Evolutionary conservation across 2,888 invertebrate genomes (phyloP), one percentile per base, ranked within the genome.

Genomic region (Aspidapion aeneum): DNA sequence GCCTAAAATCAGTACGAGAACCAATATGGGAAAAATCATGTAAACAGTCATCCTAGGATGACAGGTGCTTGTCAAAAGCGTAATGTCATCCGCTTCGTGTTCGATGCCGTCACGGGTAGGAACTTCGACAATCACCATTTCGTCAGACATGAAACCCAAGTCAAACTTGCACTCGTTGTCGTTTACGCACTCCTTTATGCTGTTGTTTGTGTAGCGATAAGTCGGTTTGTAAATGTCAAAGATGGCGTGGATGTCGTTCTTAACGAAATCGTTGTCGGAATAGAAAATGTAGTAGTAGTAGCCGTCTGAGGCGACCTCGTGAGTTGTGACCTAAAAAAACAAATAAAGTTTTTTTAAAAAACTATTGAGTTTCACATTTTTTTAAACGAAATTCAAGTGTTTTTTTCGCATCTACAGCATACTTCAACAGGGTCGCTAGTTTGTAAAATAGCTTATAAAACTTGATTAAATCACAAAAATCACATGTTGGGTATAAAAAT

Each of bases 261-360:
- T 85, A 9, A 90, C 87, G 70, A 88, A 82, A 77, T 92, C 93
- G 80, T 93, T 93, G 76, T 94, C 92, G 72, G 91, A 93, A 75
- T 93, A 93, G 79, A 94, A 93, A 70, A 94, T 92, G 73, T 93
- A 94, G 79, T 94, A 94, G 77, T 93, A 94, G 79, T 93, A 93
- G 5, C 93, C 93, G 75, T 92, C 90, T 58, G 86, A 82, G 49
- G 84, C 81, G 20, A 93, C 89, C 69, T 90, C 86, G 72, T 93
- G 91, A 63, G 84, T 85, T 0, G 86, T 84, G n/a, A 56, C 22
- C 61, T 61, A 21, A 35, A 61, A 61, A 35, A 52, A 52, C 3
- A 17, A 52, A 48, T n/a, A n/a, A n/a, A n/a, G n/a, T n/a, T n/a
- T n/a, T n/a, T n/a, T n/a, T n/a, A n/a, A n/a, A n/a, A n/a, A n/a